These are phyloP conservation scores for Lycophotia porphyrea DNA, from an alignment of 2,888 invertebrate genomes.

Conservation along the genomic window DNA sequence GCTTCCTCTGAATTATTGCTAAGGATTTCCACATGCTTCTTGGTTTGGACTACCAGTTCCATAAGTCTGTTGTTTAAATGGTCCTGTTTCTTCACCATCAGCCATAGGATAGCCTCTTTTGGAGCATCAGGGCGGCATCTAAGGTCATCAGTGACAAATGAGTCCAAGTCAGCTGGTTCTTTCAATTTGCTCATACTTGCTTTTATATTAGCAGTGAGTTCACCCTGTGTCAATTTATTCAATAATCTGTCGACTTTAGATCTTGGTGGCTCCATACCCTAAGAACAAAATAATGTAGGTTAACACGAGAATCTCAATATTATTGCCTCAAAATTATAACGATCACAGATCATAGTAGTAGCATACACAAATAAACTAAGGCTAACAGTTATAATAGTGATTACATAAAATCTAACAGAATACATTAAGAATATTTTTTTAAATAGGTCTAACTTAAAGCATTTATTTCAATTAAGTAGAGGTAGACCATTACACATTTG, in stretches of 20 bases:
- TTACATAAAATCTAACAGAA: conserved; percentile 3
- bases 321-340: not conserved
- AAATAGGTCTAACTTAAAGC: not conserved
- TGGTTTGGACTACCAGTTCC: conserved; percentile 79
- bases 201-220: conserved; percentile 80
- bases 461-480: not conserved
- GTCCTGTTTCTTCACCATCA: conserved; percentile 85
- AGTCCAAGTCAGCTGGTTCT: conserved; percentile 80
- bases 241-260: conserved; percentile 78
- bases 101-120: conserved; percentile 81
- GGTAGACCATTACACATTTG: not conserved
- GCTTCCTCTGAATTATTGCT: conserved; percentile 78
- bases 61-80: conserved; percentile 80
- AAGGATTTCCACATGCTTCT: conserved; percentile 79
- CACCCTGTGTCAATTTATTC: conserved; percentile 77
- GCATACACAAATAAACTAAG: conserved; percentile 1
- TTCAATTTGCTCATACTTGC: conserved; percentile 73
- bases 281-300: conserved; percentile 5
- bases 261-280: conserved; percentile 51
- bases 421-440: not conserved
- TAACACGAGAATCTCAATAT: not conserved
- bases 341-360: not conserved
- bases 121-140: conserved; percentile 78
- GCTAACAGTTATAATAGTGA: not conserved
- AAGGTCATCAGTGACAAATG: conserved; percentile 78